Percentiles rank a stretch among this genome's conserved stretches.
Conservation (phyloP, 2,113 vertebrate genomes). For the Catharus bicknelli region DNA sequence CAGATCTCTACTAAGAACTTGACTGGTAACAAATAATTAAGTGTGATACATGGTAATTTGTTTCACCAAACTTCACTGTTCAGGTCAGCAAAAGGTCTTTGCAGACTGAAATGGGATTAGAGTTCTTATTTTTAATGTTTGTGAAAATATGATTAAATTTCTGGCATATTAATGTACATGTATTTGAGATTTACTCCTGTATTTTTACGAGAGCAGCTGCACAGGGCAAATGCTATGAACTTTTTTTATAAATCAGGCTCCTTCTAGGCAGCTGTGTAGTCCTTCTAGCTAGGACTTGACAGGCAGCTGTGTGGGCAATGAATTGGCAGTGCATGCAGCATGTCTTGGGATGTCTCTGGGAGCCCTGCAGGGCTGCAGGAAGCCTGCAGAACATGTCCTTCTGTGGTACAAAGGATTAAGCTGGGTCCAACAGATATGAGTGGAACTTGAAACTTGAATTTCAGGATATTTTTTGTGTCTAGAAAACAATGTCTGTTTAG, state of each 20-base stretch:
- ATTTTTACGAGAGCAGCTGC: neutral
- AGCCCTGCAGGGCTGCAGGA: neutral
- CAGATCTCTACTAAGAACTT: neutral
- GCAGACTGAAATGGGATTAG: neutral
- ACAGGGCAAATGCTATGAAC: neutral
- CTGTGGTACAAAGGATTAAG: neutral
- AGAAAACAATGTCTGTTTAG: neutral
- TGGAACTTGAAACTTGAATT: neutral
- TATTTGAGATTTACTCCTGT: neutral
- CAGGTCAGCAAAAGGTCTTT: neutral
- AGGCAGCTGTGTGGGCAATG: neutral
- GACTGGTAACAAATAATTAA: constrained; percentile 2
- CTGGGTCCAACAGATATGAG: neutral
- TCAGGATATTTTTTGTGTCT: neutral
- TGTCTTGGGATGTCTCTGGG: neutral
- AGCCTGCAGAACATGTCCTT: neutral
- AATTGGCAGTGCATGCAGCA: neutral
- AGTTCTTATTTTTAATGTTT: neutral
- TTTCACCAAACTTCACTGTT: neutral
- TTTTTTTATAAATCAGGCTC: neutral
- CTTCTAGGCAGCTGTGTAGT: neutral
- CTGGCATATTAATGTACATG: neutral
- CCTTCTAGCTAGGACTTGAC: neutral
- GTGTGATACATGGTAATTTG: neutral
- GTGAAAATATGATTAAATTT: neutral